Evolutionary conservation across 2,113 vertebrate species (phyloP), one percentile per base, ranked within the genome.

Genomic region (Columba livia): DNA sequence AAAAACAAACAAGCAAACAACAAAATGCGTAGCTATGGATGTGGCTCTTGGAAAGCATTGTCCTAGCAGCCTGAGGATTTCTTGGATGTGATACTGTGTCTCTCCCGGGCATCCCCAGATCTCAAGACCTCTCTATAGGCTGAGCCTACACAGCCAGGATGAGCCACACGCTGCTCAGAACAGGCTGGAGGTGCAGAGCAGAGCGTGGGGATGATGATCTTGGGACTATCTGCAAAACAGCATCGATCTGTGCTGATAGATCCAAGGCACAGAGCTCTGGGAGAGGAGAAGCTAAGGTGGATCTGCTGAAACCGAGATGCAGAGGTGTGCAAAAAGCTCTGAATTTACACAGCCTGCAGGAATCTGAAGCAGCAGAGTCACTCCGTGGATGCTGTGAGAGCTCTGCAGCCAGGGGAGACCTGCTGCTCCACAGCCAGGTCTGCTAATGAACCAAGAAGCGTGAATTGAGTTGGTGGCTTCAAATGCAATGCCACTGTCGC

Each of bases 321-420:
- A 25, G 54, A 58, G 14, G 18, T 5, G 1, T 54, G 14, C 25
- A 25, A 17, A 36, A 29, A 64, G 25, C 51, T 85, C 78, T 58
- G 26, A 34, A 80, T 50, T 32, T 10, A 15, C 78, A 14, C 7
- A 61, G 34, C 29, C 40, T 31, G 65, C 56, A 58, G 60, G 72
- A 51, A 42, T 18, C 48, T 24, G 3, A 29, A 60, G 73, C 47
- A 71, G 65, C 38, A 42, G 66, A 12, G 31, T 17, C 79, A 62
- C 31, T 8, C 2, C 0, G 26, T 6, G 36, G 69, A 4, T 4
- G 23, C 29, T n/a, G 44, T 5, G 56, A 15, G 6, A 48, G 38
- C 38, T 61, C 15, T 15, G 31, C 19, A 17, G 5, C 79, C 29
- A 6, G 8, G 10, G 29, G 24, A 67, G 62, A 65, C n/a, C 62